phyloP scores from a whole-genome alignment of 2,797 vertebrate species.

The Acanthis flammea region DNA sequence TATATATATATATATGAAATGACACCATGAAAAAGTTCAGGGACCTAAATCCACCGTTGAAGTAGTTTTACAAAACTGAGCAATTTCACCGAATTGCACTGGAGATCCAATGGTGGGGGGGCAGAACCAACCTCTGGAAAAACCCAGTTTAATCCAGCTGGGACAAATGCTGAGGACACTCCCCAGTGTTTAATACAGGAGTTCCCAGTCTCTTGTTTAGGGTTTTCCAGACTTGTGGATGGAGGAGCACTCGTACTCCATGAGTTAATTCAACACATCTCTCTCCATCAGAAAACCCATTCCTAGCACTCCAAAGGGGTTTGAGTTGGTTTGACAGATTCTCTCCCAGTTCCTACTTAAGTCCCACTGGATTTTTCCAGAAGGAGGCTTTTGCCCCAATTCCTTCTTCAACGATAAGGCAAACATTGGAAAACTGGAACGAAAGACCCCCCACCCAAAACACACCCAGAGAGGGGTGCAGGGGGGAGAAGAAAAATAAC shows the following conservation, averaged over 20 bases:
- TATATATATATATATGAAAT: neutral
- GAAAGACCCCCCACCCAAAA: neutral
- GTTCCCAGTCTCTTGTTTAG: neutral
- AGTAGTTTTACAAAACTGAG: neutral
- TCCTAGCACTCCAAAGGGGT: too few species aligned
- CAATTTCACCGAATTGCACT: neutral
- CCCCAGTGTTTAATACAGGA: neutral
- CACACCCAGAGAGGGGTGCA: neutral
- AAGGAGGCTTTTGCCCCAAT: neutral
- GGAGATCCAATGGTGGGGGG: neutral
- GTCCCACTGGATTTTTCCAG: conserved; percentile 20
- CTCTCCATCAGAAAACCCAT: neutral
- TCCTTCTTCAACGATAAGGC: conserved; percentile 3
- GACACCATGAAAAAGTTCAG: neutral
- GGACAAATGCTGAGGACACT: neutral
- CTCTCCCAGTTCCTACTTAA: neutral
- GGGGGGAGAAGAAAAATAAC: conserved; percentile 1
- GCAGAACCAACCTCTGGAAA: conserved; percentile 10
- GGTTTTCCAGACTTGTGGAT: neutral
- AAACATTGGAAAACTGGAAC: conserved; percentile 17
- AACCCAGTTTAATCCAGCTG: neutral
- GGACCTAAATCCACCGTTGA: neutral
- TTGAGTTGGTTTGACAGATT: neutral
- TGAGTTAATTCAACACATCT: neutral
- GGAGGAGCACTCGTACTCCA: neutral